A percentile compares a stretch with the other conserved stretches of the same genome.
Evolutionary conservation across 2,113 vertebrate species (phyloP).

Genomic region (Eudorcas thomsonii): DNA sequence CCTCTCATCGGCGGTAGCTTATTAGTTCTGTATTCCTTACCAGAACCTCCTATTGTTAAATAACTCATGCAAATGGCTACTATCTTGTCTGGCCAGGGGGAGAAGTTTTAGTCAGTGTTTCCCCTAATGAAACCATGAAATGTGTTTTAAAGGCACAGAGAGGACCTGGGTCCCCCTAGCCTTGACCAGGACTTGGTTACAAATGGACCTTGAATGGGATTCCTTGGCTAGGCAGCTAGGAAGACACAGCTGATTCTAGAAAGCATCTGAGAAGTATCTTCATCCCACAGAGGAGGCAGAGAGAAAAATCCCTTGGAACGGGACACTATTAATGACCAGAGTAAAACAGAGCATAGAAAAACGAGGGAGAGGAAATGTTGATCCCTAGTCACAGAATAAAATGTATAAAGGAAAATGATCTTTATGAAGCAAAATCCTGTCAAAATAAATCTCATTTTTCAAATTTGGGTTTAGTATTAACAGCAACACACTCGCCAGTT

Average conservation of each 20-base stretch:
- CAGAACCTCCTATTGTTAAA: neutral
- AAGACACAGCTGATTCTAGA: neutral
- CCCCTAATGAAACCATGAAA: neutral
- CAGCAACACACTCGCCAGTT: neutral
- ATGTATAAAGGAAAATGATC: neutral
- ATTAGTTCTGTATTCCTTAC: neutral
- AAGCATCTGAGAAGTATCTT: neutral
- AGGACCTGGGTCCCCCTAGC: neutral
- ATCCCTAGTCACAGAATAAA: neutral
- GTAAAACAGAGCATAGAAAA: neutral
- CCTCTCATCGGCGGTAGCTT: neutral
- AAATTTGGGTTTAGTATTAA: neutral
- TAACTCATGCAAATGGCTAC: neutral
- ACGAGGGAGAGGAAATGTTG: neutral
- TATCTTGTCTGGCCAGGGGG: neutral
- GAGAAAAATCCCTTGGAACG: accelerated
- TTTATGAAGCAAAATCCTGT: neutral
- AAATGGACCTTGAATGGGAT: neutral
- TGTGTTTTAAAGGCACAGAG: neutral
- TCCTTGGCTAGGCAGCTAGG: neutral
- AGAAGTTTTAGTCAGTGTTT: neutral
- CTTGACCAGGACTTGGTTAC: neutral
- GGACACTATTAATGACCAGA: neutral
- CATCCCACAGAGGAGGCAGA: neutral
- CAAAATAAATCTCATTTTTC: neutral